phyloP scores from a whole-genome alignment of 2,797 vertebrate species.

The Holocentrus rufus region DNA sequence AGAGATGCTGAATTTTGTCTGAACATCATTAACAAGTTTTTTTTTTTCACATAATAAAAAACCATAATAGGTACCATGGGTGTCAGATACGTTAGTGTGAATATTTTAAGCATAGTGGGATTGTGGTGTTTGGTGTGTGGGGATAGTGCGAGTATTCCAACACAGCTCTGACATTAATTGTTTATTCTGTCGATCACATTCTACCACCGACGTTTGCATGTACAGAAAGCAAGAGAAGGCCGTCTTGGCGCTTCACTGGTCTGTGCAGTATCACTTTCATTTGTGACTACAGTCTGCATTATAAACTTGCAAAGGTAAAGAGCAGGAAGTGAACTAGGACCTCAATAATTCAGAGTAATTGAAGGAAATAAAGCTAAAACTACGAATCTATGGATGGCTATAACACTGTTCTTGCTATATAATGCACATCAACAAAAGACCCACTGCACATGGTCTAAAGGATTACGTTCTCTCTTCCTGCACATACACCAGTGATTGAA shows the following conservation, averaged over 20 bases:
- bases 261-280: constrained; percentile 60
- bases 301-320: constrained; percentile 23
- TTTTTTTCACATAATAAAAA: constrained; percentile 27
- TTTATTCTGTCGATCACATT: constrained; percentile 71
- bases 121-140: constrained; percentile 36
- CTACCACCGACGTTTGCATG: constrained; percentile 60
- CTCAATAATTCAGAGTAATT: constrained; percentile 28
- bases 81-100: constrained; percentile 8
- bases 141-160: constrained; percentile 43
- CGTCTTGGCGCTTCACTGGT: constrained; percentile 55
- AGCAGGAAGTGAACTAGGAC: constrained; percentile 54
- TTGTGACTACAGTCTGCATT: constrained; percentile 54
- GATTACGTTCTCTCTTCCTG: too few relatives aligned
- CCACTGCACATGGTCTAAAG: background rate
- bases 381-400: background rate
- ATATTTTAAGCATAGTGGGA: constrained; percentile 7
- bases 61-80: constrained; percentile 22
- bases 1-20: constrained; percentile 13
- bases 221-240: constrained; percentile 35
- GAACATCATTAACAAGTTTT: background rate
- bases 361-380: constrained; percentile 36
- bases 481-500: background rate
- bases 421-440: background rate
- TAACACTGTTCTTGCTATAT: constrained; percentile 6
- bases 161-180: constrained; percentile 58